Conservation (phyloP, 2,113 vertebrate species). For the Thamnaconus septentrionalis region DNA sequence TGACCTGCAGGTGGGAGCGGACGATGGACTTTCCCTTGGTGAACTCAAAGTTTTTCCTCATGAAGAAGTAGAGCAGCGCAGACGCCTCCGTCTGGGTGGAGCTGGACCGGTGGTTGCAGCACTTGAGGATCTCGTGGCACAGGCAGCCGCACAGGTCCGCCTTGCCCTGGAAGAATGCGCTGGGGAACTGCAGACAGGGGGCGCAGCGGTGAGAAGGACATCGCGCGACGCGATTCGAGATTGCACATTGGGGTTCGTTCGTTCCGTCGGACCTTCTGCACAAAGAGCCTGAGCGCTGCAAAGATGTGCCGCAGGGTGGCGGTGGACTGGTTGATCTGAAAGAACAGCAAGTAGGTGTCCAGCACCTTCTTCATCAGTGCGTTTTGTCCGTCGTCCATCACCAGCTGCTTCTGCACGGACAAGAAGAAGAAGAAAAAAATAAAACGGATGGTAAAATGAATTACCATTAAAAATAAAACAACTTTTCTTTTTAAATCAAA, state of each 20-base stretch:
- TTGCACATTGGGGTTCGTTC: neutral
- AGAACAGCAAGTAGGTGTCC: constrained; percentile 94
- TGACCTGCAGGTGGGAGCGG: constrained; percentile 95
- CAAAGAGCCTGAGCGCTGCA: constrained; percentile 88
- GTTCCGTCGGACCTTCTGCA: constrained; percentile 83
- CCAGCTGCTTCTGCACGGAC: constrained; percentile 84
- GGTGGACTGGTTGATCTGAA: constrained; percentile 97
- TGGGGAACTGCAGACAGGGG: constrained; percentile 83
- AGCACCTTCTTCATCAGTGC: constrained; percentile 94
- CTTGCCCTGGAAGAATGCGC: constrained; percentile 93
- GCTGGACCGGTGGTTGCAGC: constrained; percentile 95
- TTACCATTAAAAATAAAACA: neutral
- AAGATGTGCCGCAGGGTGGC: constrained; percentile 89
- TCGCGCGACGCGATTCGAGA: neutral
- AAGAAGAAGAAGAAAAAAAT: neutral
- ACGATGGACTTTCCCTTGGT: constrained; percentile 96
- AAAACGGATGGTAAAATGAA: constrained; percentile 1
- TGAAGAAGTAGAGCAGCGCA: constrained; percentile 95
- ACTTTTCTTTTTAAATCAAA: neutral
- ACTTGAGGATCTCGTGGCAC: constrained; percentile 96
- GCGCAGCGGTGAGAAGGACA: neutral
- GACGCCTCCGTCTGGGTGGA: constrained; percentile 93
- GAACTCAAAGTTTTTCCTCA: constrained; percentile 98
- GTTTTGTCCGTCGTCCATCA: constrained; percentile 92
- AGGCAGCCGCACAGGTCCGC: constrained; percentile 94